Evolutionary conservation across 2,797 vertebrate species (phyloP).

Genomic region (Hafferia zeledoni): DNA sequence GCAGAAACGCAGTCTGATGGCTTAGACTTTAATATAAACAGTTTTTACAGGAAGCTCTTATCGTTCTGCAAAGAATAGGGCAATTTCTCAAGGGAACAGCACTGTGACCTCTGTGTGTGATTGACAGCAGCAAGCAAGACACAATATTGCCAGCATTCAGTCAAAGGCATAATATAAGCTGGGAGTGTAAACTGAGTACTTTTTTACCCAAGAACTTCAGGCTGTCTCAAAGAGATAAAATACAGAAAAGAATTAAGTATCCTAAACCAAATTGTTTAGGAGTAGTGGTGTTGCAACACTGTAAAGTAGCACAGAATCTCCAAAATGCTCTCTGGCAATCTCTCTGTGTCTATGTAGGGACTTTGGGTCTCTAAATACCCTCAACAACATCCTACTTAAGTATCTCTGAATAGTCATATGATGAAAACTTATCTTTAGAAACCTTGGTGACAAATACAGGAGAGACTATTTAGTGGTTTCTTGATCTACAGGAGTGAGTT

Average conservation of each 20-base stretch:
- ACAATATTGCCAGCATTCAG: not conserved
- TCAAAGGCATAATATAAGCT: not conserved
- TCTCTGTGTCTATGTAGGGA: not conserved
- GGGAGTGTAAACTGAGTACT: not conserved
- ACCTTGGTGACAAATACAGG: not conserved
- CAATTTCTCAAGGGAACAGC: not conserved
- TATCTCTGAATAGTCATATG: not conserved
- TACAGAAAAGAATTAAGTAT: not conserved
- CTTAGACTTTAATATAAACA: not conserved
- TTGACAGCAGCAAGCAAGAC: not conserved
- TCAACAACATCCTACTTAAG: not conserved
- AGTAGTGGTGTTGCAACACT: not conserved
- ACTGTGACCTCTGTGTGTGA: not conserved
- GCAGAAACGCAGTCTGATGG: not conserved
- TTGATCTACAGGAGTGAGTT: not conserved
- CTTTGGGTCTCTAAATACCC: not conserved
- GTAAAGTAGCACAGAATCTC: not conserved
- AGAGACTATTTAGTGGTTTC: fast-evolving
- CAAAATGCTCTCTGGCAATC: not conserved
- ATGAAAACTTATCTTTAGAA: not conserved
- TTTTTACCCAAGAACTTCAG: not conserved
- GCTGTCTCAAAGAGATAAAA: not conserved
- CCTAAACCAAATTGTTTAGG: not conserved
- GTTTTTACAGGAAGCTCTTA: not conserved
- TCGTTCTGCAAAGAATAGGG: not conserved